phyloP scores from a whole-genome alignment of 2,888 invertebrate species.

The Drosophila mimica region DNA sequence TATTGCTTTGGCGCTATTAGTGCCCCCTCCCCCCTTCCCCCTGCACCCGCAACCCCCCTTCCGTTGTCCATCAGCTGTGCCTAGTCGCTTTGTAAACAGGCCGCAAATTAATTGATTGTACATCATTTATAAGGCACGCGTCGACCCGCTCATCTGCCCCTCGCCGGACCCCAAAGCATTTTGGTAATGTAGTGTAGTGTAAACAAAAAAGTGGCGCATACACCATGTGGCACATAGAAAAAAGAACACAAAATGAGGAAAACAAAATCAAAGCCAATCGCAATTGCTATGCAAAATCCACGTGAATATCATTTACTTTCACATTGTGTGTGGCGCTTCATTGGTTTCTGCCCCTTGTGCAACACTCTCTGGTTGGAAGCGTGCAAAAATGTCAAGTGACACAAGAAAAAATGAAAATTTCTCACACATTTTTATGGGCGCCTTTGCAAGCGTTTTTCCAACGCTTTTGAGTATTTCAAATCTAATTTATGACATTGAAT shows the following conservation, averaged over 20 bases:
- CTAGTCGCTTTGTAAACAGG: slow-evolving; percentile 68
- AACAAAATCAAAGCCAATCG: slow-evolving; percentile 47
- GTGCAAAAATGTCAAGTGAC: slow-evolving; percentile 45
- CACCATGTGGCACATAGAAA: slow-evolving; percentile 24
- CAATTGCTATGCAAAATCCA: slow-evolving; percentile 76
- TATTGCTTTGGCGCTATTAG: slow-evolving; percentile 36
- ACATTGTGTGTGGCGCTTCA: slow-evolving; percentile 63
- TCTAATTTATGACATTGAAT: slow-evolving; percentile 81
- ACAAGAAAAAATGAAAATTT: slow-evolving; percentile 62
- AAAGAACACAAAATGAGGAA: slow-evolving; percentile 3
- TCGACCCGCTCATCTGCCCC: slow-evolving; percentile 5
- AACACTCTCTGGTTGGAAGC: slow-evolving; percentile 11
- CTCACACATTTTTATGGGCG: slow-evolving; percentile 74
- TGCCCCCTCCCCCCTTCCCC: not conserved
- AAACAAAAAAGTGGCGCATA: slow-evolving; percentile 63
- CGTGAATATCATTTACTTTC: slow-evolving; percentile 76
- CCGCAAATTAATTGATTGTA: slow-evolving; percentile 77
- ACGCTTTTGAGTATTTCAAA: slow-evolving; percentile 77
- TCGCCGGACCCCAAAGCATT: slow-evolving; percentile 12
- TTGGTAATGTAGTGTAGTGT: slow-evolving; percentile 61
- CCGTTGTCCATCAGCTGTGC: not conserved
- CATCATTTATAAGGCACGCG: slow-evolving; percentile 77
- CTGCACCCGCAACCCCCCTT: not conserved
- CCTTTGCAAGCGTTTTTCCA: slow-evolving; percentile 43
- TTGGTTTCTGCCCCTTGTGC: slow-evolving; percentile 31